Conservation (phyloP, 2,888 invertebrate genomes). For the Synergus laeviventris region DNA sequence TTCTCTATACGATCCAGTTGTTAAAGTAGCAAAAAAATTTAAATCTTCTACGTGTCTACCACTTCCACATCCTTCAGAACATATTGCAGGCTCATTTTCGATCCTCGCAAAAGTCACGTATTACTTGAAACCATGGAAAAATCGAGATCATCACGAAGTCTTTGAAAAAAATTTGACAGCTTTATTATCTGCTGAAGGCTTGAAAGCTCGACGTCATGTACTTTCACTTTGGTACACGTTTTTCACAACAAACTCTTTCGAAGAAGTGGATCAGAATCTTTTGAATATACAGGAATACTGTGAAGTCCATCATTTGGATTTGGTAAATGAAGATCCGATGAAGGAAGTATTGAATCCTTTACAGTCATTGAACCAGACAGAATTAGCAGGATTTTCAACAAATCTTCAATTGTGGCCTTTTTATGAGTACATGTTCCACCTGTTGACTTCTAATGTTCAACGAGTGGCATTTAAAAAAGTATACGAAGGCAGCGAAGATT, state of each 20-base stretch:
- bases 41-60: slow-evolving; percentile 61
- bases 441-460: slow-evolving; percentile 66
- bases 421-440: slow-evolving; percentile 78
- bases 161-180: slow-evolving; percentile 58
- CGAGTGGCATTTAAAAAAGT: slow-evolving; percentile 53
- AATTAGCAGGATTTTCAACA: slow-evolving; percentile 61
- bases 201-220: slow-evolving; percentile 51
- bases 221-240: slow-evolving; percentile 60
- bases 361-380: slow-evolving; percentile 44
- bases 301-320: slow-evolving; percentile 49
- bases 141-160: slow-evolving; percentile 43
- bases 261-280: slow-evolving; percentile 48
- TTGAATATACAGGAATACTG: slow-evolving; percentile 53
- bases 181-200: slow-evolving; percentile 54
- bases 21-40: slow-evolving; percentile 64
- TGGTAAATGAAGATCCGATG: slow-evolving; percentile 43
- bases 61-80: slow-evolving; percentile 62
- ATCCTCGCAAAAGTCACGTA: slow-evolving; percentile 53
- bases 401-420: slow-evolving; percentile 79
- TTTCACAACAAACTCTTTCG: slow-evolving; percentile 54
- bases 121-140: slow-evolving; percentile 54
- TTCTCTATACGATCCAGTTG: slow-evolving; percentile 61
- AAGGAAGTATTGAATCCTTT: slow-evolving; percentile 44
- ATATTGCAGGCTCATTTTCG: slow-evolving; percentile 52
- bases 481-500: neutral